phyloP scores from a whole-genome alignment of 2,888 invertebrate species.

The Conistra vaccinii region DNA sequence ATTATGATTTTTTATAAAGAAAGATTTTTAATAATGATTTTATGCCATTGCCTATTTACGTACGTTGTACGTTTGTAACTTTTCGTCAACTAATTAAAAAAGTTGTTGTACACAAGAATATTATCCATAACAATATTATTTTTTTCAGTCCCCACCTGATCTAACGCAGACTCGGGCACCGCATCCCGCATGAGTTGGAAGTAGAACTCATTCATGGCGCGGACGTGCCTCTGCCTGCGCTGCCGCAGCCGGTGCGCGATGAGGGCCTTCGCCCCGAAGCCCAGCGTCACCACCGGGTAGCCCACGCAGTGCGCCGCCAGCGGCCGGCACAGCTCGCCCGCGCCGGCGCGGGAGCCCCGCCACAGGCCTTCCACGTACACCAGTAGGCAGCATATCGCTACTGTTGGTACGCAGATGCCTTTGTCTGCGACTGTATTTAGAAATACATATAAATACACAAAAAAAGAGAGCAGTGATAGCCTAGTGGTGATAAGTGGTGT shows the following conservation, averaged over 20 bases:
- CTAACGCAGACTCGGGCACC: slow-evolving; percentile 91
- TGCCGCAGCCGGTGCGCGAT: slow-evolving; percentile 97
- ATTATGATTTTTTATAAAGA: background rate
- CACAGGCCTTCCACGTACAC: slow-evolving; percentile 98
- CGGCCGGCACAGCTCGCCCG: slow-evolving; percentile 97
- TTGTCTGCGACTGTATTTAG: slow-evolving; percentile 92
- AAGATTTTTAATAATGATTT: background rate
- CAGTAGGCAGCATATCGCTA: slow-evolving; percentile 97
- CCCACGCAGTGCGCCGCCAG: slow-evolving; percentile 98
- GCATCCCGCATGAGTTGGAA: slow-evolving; percentile 97
- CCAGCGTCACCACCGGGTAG: slow-evolving; percentile 98
- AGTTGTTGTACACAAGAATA: background rate
- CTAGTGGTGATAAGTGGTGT: too few relatives aligned
- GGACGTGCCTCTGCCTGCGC: slow-evolving; percentile 97
- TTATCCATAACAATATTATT: background rate
- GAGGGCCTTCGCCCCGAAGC: slow-evolving; percentile 98
- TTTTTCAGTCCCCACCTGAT: slow-evolving; percentile 73
- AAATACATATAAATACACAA: too few relatives aligned
- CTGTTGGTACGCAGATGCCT: slow-evolving; percentile 98
- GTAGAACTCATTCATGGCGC: slow-evolving; percentile 98
- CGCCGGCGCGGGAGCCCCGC: slow-evolving; percentile 90
- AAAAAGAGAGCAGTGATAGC: too few relatives aligned
- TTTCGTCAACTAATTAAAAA: too few relatives aligned
- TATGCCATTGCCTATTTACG: background rate
- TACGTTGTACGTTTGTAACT: background rate